Conservation (phyloP, 2,888 invertebrate genomes). For the Torymus tubicola region DNA sequence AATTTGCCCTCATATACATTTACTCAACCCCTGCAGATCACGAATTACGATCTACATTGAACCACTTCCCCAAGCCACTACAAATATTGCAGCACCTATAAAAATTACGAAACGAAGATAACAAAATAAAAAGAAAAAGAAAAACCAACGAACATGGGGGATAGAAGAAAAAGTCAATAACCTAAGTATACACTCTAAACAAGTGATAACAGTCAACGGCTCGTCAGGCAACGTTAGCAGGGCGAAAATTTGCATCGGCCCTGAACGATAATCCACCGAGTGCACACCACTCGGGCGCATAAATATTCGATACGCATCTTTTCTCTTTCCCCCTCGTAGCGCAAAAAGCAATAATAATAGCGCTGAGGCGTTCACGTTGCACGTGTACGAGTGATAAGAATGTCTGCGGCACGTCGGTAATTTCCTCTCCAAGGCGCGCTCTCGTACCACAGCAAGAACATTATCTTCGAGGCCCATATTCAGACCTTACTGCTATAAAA, state of each 20-base stretch:
- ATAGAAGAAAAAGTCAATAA: not conserved
- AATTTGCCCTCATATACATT: no score
- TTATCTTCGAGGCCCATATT: constrained; percentile 32
- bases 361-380: no score
- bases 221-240: no score
- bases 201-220: not conserved
- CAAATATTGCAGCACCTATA: no score
- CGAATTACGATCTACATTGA: no score
- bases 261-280: not conserved
- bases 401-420: constrained; percentile 15
- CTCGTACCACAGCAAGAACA: constrained; percentile 8
- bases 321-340: not conserved
- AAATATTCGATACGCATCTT: constrained; percentile 33
- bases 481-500: constrained; percentile 23
- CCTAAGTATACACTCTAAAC: not conserved
- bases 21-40: no score
- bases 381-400: constrained; percentile 16
- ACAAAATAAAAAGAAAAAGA: no score
- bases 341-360: not conserved
- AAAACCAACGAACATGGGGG: no score
- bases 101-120: no score
- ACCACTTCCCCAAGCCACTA: no score
- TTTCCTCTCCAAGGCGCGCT: constrained; percentile 2
- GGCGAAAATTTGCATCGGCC: no score
- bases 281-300: not conserved